These are phyloP conservation scores for Ateles fusciceps DNA, from an alignment of 2,797 vertebrate species.

Conservation along the genomic window DNA sequence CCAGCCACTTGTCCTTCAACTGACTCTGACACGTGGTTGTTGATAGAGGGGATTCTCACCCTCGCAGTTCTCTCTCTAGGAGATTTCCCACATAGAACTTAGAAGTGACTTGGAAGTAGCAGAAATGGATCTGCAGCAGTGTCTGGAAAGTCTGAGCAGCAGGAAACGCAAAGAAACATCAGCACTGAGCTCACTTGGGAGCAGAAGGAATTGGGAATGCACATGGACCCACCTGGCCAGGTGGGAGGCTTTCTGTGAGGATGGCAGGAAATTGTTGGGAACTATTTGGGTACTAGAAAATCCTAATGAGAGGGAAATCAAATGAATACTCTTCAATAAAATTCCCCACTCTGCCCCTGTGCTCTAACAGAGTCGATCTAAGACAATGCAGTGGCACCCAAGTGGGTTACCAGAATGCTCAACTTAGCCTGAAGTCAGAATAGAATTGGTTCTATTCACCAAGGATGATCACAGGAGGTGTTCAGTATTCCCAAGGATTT, in stretches of 20 bases:
- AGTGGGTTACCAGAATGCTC: too few relatives aligned
- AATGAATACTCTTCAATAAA: background rate
- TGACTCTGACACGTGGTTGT: rapidly evolving
- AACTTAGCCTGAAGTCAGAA: background rate
- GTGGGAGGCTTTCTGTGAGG: background rate
- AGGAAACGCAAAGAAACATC: background rate
- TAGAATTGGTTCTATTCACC: background rate
- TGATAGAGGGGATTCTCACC: background rate
- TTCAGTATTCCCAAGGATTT: background rate
- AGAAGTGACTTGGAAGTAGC: background rate
- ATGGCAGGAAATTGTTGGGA: background rate
- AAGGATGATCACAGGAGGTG: background rate
- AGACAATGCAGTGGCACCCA: too few relatives aligned
- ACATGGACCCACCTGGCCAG: too few relatives aligned
- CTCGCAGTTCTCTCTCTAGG: background rate
- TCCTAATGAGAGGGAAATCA: background rate
- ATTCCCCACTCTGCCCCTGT: rapidly evolving
- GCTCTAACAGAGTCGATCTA: background rate
- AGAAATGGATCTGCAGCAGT: background rate
- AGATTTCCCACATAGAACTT: background rate
- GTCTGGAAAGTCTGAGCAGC: background rate
- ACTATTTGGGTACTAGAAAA: background rate
- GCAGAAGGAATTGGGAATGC: background rate
- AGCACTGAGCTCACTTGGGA: too few relatives aligned
- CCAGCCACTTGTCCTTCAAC: background rate